Conservation (phyloP, 2,888 invertebrate species). For the Drosophila greeni region DNA sequence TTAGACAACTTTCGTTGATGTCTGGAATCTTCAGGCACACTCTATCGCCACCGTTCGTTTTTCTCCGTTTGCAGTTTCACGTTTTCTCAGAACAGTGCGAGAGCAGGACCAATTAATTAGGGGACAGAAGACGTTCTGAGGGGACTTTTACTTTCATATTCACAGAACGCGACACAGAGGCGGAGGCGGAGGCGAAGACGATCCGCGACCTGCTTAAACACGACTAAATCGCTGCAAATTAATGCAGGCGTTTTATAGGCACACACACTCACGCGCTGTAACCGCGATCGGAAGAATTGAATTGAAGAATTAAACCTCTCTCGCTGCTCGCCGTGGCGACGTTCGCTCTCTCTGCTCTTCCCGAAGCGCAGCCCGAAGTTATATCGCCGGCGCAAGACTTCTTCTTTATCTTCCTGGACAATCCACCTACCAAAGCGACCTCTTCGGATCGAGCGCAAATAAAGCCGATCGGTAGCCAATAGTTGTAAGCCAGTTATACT, state of each 20-base stretch:
- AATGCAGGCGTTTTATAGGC: slow-evolving; percentile 63
- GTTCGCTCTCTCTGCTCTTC: neutral
- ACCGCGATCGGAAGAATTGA: slow-evolving; percentile 30
- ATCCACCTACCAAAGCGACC: slow-evolving; percentile 25
- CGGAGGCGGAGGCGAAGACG: slow-evolving; percentile 15
- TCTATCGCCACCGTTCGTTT: slow-evolving; percentile 22
- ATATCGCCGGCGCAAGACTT: slow-evolving; percentile 16
- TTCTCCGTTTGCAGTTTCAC: slow-evolving; percentile 6
- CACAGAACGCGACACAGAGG: slow-evolving; percentile 17
- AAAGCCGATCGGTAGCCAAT: slow-evolving; percentile 22
- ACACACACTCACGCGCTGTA: slow-evolving; percentile 27
- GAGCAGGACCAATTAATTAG: slow-evolving; percentile 29
- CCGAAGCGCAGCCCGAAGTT: slow-evolving; percentile 30
- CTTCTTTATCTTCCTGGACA: slow-evolving; percentile 18
- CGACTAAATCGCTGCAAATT: slow-evolving; percentile 65
- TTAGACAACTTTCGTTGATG: slow-evolving; percentile 40
- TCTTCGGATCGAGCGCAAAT: slow-evolving; percentile 19
- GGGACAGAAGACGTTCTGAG: slow-evolving; percentile 9
- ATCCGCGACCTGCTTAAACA: slow-evolving; percentile 55
- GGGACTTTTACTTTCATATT: slow-evolving; percentile 41
- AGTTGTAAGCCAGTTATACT: slow-evolving; percentile 20
- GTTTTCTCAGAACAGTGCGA: slow-evolving; percentile 23
- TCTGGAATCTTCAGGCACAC: slow-evolving; percentile 28
- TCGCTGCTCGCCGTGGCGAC: neutral
- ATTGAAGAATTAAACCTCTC: slow-evolving; percentile 26